Evolutionary conservation across 2,113 vertebrate genomes (phyloP).

Genomic region (Nestor notabilis): DNA sequence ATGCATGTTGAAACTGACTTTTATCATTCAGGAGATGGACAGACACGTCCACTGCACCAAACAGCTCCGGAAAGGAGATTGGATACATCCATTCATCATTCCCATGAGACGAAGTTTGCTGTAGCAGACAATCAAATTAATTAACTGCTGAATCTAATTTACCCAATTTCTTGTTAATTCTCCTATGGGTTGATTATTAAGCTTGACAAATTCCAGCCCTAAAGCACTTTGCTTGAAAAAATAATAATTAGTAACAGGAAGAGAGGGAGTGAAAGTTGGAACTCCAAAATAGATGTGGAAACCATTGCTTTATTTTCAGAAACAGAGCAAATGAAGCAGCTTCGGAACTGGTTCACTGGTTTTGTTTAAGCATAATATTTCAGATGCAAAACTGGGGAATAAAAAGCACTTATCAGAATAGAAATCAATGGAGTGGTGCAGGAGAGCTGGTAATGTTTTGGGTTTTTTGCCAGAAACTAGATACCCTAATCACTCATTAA

Average conservation of each 20-base stretch:
- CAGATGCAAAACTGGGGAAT: background rate
- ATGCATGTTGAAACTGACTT: background rate
- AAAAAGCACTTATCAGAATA: background rate
- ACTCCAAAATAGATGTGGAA: background rate
- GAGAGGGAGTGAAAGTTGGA: background rate
- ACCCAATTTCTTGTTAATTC: constrained; percentile 47
- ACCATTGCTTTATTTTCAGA: background rate
- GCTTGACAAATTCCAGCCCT: constrained; percentile 45
- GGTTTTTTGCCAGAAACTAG: background rate
- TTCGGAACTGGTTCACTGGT: background rate
- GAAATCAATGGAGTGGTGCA: background rate
- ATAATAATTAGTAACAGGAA: constrained; percentile 34
- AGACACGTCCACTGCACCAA: background rate
- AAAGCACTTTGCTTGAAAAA: constrained; percentile 38
- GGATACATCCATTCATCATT: constrained; percentile 32
- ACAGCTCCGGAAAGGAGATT: background rate
- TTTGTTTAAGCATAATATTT: constrained; percentile 28
- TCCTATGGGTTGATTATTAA: constrained; percentile 41
- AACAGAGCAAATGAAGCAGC: background rate
- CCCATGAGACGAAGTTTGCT: background rate
- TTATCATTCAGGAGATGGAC: background rate
- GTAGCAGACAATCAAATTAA: constrained; percentile 54
- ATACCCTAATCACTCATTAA: background rate
- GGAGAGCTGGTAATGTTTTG: background rate
- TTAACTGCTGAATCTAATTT: constrained; percentile 62